phyloP scores from a whole-genome alignment of 2,888 invertebrate genomes.

The Sphecodes monilicornis region DNA sequence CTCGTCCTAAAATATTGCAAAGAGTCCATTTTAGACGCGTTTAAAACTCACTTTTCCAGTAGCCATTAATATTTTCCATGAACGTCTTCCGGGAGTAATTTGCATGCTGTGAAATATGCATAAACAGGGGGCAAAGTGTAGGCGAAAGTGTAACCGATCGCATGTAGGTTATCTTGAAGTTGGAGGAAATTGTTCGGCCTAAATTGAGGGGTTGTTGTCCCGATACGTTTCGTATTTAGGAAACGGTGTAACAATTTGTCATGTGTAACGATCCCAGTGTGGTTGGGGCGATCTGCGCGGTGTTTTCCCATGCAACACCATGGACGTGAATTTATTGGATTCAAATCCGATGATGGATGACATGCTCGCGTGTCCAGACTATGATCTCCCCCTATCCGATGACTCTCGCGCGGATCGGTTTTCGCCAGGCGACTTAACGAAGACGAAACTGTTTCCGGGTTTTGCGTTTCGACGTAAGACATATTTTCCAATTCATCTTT shows the following conservation, averaged over 20 bases:
- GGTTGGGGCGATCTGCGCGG: no score
- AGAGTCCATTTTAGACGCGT: neutral
- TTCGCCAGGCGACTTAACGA: constrained; percentile 3
- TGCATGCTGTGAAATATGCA: neutral
- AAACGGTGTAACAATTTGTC: constrained; percentile 33
- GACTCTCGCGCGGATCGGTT: constrained; percentile 5
- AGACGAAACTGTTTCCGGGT: neutral
- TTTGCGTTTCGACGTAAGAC: no score
- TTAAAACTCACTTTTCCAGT: neutral
- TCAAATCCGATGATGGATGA: constrained; percentile 43
- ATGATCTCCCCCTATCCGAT: constrained; percentile 10
- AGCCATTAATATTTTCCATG: neutral
- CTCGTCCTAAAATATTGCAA: neutral
- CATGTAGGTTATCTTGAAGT: neutral
- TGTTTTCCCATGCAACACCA: constrained; percentile 28
- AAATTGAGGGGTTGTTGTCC: neutral
- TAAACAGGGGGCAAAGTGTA: neutral
- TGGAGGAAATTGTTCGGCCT: neutral
- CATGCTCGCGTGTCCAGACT: constrained; percentile 13
- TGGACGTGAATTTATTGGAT: constrained; percentile 44
- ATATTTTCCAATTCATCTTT: neutral
- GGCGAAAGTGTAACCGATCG: neutral
- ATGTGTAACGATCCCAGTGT: constrained; percentile 21
- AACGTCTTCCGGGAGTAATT: neutral
- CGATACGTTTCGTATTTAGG: constrained; percentile 19